Evolutionary conservation across 2,113 vertebrate species (phyloP), one percentile per base, ranked within the genome.

Genomic region (Thinocorus orbignyianus): DNA sequence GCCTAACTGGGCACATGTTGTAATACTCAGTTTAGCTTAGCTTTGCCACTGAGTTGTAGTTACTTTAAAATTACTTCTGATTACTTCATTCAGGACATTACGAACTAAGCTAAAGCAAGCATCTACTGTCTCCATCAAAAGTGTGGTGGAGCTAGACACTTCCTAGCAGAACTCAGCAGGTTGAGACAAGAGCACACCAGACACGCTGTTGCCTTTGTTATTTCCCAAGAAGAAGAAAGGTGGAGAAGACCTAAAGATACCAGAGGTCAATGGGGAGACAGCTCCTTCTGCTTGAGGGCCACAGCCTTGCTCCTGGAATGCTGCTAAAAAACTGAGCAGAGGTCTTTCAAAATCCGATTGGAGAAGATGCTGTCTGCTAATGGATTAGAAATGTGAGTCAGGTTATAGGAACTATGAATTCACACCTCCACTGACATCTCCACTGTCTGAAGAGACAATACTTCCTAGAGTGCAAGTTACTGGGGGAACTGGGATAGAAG

Each of bases 121-220:
- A 31, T 33, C 26, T 54, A 1, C 22, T 37, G 48, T 25, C 62
- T 80, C 31, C 20, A 9, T 20, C 24, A 22, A 30, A 74, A 24
- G 7, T 0, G 0, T 4, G 4, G 14, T 20, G 17, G 8, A 52
- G 11, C 8, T 44, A 51, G 30, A 52, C 10, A 18, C 19, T 30
- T 52, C 55, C 41, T 46, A 4, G 6, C 20, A 82, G 57, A 68
- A 18, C 46, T 85, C 58, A 64, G 9, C 33, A 25, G 18, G 10
- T 44, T 23, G 24, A 79, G 35, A 17, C 4, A 12, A 69, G 20
- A 71, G 23, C 55, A 31, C 37, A 49, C 17, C 57, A 31, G 46
- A 13, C 9, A 57, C 0, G 0, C 26, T 49, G 17, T 42, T 54
- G 19, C 26, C 26, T 78, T 61, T 76, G 31, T 54, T 48, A 61